Evolutionary conservation across 2,113 vertebrate species (phyloP), one percentile per base, ranked within the genome.

Genomic region (Oriolus oriolus): DNA sequence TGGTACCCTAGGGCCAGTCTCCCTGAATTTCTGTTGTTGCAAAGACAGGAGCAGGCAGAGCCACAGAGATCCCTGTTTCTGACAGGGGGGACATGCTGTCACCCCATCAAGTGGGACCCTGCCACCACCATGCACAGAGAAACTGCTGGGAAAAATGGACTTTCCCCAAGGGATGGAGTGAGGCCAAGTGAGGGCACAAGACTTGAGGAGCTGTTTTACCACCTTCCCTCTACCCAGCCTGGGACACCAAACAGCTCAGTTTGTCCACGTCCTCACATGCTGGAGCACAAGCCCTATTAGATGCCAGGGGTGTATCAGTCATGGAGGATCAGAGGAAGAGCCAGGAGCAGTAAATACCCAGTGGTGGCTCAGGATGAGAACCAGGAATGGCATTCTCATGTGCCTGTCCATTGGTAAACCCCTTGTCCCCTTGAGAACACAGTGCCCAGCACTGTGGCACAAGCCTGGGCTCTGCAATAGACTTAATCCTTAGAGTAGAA

Each of bases 391-490:
- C 26, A 18, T 15, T 7, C 33, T 78, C 20, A 17, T 0, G 7
- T 2, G 2, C 30, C 35, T 42, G 53, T 11, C 23, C 0, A 0
- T 20, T 24, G 19, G 13, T 2, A 3, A 77, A 11, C 7, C 23
- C 24, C 39, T 66, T 57, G 24, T 70, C 3, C 13, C 26, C 11
- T 23, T 10, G 52, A 63, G 47, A 26, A 41, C 39, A 65, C 74
- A 94, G 42, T 87, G 19, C 37, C 30, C 59, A 28, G 59, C 53
- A 52, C 30, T 1, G 0, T 53, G 42, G 23, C 4, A 6, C 35
- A 81, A 78, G 6, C 27, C 82, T 56, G 26, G 41, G 18, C 23
- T 64, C 35, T 73, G 27, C 16, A 73, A 59, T 0, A 7, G 18
- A 57, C 19, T 75, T 6, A 47, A 59, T 52, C 30, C 44, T 35